These are phyloP conservation scores for Zhengitettix transpicula DNA, from an alignment of 2,888 invertebrate species.

Conservation along the genomic window DNA sequence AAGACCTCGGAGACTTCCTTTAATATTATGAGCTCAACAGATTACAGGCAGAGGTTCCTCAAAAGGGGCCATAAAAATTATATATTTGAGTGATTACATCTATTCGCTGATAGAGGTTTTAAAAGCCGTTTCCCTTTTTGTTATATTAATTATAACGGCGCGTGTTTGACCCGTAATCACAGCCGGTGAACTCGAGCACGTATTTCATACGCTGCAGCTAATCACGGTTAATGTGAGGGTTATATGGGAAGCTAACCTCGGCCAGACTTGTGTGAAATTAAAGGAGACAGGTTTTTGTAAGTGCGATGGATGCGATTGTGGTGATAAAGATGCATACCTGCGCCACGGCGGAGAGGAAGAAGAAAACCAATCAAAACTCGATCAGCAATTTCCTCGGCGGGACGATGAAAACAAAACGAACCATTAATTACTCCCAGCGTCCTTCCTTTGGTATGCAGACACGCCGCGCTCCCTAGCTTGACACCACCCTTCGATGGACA, in stretches of 20 bases:
- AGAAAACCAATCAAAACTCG: conserved; percentile 12
- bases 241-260: too few species aligned
- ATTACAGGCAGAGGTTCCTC: neutral
- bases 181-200: too few species aligned
- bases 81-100: neutral
- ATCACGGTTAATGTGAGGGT: neutral
- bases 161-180: neutral
- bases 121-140: too few species aligned
- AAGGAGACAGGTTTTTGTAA: neutral
- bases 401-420: conserved; percentile 12
- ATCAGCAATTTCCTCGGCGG: conserved; percentile 12
- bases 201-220: neutral
- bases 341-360: neutral
- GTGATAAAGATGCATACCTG: neutral
- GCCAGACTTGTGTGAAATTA: neutral
- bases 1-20: too few species aligned
- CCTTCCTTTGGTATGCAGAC: neutral
- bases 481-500: too few species aligned
- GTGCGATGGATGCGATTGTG: neutral
- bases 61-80: neutral
- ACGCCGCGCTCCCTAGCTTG: neutral
- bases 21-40: neutral
- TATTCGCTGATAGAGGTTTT: neutral
- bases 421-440: conserved; percentile 10
- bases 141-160: neutral